A percentile compares a stretch with the other conserved stretches of the same genome.
These are phyloP conservation scores for Brachionus asplanchnoidis DNA, from an alignment of 1,140 invertebrate species.

Conservation along the genomic window DNA sequence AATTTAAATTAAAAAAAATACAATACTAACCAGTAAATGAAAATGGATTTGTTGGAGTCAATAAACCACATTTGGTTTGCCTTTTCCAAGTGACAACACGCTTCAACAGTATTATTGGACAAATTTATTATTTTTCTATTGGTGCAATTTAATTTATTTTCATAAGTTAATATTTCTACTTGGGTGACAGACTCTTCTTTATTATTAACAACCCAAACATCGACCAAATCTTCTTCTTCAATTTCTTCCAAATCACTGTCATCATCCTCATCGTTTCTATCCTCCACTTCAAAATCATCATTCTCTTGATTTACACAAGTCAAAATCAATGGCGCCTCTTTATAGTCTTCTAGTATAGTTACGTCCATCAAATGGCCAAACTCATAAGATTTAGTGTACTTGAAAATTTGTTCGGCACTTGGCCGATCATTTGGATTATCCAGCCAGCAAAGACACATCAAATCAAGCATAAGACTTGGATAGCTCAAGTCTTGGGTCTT, in stretches of 20 bases:
- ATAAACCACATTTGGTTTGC: conserved; percentile 34
- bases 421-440: conserved; percentile 79
- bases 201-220: conserved; percentile 34
- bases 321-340: neutral
- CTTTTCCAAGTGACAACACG: neutral
- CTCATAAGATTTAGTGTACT: conserved; percentile 12
- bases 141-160: conserved; percentile 25
- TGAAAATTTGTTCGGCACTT: conserved; percentile 75
- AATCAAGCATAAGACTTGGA: conserved; percentile 82
- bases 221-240: conserved; percentile 34
- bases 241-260: conserved; percentile 25
- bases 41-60: conserved; percentile 11
- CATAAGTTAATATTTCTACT: conserved; percentile 39
- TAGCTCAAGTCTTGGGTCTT: conserved; percentile 63
- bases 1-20: neutral
- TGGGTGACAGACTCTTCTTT: conserved; percentile 3
- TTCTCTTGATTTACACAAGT: conserved; percentile 33
- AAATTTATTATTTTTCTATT: conserved; percentile 9
- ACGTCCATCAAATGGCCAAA: conserved; percentile 39
- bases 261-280: neutral
- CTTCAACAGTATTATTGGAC: conserved; percentile 9
- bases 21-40: conserved; percentile 32
- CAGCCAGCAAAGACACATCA: conserved; percentile 92
- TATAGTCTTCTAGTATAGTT: conserved; percentile 12
- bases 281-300: conserved; percentile 33